phyloP scores from a whole-genome alignment of 2,888 invertebrate genomes.

The Agonopterix heracliana region DNA sequence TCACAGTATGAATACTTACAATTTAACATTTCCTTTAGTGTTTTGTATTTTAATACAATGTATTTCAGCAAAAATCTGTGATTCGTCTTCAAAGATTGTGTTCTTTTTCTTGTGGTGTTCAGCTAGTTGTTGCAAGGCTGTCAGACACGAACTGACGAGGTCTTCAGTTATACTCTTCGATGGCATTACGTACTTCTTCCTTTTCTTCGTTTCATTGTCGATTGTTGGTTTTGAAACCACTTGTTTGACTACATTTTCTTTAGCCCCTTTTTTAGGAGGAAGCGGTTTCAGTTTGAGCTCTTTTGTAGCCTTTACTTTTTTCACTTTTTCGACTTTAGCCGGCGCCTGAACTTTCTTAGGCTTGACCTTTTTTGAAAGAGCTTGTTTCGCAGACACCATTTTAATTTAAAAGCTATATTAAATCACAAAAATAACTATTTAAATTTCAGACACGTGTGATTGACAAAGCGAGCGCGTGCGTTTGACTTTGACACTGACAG shows the following conservation, averaged over 20 bases:
- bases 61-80: slow-evolving; percentile 77
- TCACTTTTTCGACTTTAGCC: slow-evolving; percentile 12
- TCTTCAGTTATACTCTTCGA: slow-evolving; percentile 45
- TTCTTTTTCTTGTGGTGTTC: slow-evolving; percentile 48
- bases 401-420: no score
- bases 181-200: slow-evolving; percentile 48
- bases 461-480: background rate
- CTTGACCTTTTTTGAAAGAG: slow-evolving; percentile 10
- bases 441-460: background rate
- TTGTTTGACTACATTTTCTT: slow-evolving; percentile 5
- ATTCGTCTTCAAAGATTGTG: slow-evolving; percentile 74
- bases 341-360: slow-evolving; percentile 8
- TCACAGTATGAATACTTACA: no score
- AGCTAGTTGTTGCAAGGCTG: slow-evolving; percentile 44
- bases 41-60: slow-evolving; percentile 80
- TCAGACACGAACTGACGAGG: slow-evolving; percentile 40
- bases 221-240: slow-evolving; percentile 2
- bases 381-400: slow-evolving; percentile 21
- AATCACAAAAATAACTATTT: no score
- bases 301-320: slow-evolving; percentile 12
- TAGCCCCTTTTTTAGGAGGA: background rate
- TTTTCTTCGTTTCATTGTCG: slow-evolving; percentile 24
- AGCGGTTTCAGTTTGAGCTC: slow-evolving; percentile 3
- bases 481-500: no score
- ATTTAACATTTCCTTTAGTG: slow-evolving; percentile 75